Conservation (phyloP, 2,797 vertebrate species). For the Ibycter americanus region DNA sequence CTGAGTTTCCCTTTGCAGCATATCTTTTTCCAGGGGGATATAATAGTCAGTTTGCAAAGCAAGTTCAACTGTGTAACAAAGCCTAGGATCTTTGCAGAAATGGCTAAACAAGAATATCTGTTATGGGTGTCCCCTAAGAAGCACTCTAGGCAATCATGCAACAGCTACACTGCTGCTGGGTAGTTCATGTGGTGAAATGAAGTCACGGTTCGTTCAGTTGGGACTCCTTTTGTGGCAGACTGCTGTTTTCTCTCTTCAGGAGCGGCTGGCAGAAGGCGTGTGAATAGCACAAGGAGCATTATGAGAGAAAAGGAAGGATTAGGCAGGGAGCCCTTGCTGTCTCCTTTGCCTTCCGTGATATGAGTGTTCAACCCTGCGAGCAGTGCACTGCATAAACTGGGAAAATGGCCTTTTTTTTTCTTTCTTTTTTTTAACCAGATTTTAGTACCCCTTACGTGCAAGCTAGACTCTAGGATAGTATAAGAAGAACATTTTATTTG, state of each 20-base stretch:
- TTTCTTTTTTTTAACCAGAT: background rate
- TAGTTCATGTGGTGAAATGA: background rate
- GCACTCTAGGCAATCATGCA: background rate
- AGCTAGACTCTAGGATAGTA: background rate
- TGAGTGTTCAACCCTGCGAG: rapidly evolving
- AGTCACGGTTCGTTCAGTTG: rapidly evolving
- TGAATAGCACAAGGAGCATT: rapidly evolving
- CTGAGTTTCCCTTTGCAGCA: background rate
- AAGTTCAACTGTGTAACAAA: background rate
- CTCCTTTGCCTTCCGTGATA: background rate
- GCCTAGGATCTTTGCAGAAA: background rate
- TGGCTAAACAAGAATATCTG: background rate
- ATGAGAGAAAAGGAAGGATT: background rate
- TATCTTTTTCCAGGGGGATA: background rate
- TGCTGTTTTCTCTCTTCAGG: background rate
- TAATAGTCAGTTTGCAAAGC: background rate
- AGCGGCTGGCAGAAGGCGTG: background rate
- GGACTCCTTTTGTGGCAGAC: background rate
- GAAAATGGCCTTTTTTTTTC: background rate
- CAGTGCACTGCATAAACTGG: no score
- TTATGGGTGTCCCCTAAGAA: background rate
- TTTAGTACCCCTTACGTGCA: background rate
- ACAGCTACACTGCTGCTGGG: background rate
- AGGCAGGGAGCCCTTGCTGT: background rate
- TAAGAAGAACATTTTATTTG: background rate